Evolutionary conservation across 92 coral and sea anemone genomes (phyloP).

Genomic region (Porites divaricata): DNA sequence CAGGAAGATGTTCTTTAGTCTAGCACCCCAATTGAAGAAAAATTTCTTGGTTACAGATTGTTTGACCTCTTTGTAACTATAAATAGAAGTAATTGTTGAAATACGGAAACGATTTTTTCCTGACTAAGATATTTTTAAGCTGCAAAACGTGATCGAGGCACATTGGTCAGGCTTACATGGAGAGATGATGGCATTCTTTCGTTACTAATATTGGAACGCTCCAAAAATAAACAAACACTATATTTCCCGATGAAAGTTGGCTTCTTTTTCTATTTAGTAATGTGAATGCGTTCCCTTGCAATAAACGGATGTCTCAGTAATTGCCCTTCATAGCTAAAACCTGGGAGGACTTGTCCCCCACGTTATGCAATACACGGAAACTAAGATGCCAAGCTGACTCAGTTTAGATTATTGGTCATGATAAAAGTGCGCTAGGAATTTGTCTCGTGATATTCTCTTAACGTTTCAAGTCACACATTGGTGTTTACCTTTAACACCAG

Average conservation of each 20-base stretch:
- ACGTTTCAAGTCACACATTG: background rate
- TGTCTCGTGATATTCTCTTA: background rate
- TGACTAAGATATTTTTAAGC: background rate
- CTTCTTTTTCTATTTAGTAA: too few relatives aligned
- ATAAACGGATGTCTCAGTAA: too few relatives aligned
- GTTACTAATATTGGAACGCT: too few relatives aligned
- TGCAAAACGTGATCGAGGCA: slow-evolving; percentile 16
- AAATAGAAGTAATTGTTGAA: background rate
- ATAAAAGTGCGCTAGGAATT: background rate
- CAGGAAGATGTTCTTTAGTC: background rate
- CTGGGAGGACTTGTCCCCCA: too few relatives aligned
- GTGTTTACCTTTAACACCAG: background rate
- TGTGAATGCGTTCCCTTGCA: too few relatives aligned
- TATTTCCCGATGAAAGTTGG: too few relatives aligned
- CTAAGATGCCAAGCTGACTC: background rate
- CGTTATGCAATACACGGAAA: too few relatives aligned
- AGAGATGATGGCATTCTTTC: slow-evolving; percentile 31
- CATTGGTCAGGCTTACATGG: slow-evolving; percentile 3
- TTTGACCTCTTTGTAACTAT: background rate
- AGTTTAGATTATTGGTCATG: background rate
- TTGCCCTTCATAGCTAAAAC: too few relatives aligned
- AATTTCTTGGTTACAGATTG: background rate
- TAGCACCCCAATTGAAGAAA: background rate
- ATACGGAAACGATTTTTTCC: background rate
- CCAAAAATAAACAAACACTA: too few relatives aligned